A percentile compares a stretch with the other conserved stretches of the same genome.
These are phyloP conservation scores for Falco berigora DNA, from an alignment of 2,797 vertebrate genomes.

Conservation along the genomic window DNA sequence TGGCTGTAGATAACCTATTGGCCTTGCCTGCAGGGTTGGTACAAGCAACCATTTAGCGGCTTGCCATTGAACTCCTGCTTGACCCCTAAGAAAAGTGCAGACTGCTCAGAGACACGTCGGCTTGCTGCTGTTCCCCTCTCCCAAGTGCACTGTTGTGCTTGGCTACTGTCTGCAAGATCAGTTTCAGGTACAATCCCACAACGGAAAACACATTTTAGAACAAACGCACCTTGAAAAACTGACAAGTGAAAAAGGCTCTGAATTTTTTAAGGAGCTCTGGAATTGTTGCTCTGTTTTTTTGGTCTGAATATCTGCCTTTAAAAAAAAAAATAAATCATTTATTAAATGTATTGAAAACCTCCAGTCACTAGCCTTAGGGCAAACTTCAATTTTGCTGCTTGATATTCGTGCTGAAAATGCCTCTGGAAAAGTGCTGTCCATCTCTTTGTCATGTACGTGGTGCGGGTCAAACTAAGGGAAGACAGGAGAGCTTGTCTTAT, in stretches of 20 bases:
- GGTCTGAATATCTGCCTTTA: not conserved
- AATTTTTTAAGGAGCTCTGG: not conserved
- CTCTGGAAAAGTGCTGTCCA: not conserved
- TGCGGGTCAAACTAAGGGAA: not conserved
- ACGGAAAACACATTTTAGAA: not conserved
- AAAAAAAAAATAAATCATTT: not conserved
- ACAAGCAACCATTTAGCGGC: not conserved
- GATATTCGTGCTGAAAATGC: not conserved
- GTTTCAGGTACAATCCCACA: not conserved
- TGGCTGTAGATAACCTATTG: not conserved
- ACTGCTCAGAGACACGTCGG: not conserved
- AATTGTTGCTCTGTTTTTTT: not conserved
- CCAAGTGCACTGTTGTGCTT: rapidly evolving
- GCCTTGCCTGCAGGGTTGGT: not conserved
- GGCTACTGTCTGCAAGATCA: not conserved
- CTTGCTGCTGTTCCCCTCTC: not conserved
- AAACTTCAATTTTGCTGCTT: not conserved
- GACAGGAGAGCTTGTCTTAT: not conserved
- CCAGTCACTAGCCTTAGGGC: not conserved
- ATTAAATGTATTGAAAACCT: not conserved
- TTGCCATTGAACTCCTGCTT: not conserved
- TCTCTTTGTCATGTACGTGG: not conserved
- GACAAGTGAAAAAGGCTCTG: not conserved
- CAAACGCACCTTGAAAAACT: not conserved
- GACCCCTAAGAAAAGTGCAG: not conserved